Percentiles rank a stretch among this genome's conserved stretches.
phyloP scores from a whole-genome alignment of 2,888 invertebrate species.

The Entomobrya multifasciata region DNA sequence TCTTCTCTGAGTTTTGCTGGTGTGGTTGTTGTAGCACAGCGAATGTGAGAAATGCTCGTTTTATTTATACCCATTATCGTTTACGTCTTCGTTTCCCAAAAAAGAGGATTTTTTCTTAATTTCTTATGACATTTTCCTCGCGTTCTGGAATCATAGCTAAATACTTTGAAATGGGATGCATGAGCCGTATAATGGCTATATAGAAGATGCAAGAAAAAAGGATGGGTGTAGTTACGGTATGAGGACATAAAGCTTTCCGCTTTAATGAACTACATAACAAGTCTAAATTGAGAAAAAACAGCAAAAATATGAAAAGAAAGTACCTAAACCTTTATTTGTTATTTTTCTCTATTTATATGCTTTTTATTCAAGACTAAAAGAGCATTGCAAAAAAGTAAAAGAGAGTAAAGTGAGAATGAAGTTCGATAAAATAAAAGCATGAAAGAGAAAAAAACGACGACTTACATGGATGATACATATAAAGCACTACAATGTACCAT shows the following conservation, averaged over 20 bases:
- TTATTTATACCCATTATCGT: constrained; percentile 45
- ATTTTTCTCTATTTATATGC: not conserved
- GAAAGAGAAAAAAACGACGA: not conserved
- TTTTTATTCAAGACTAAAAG: not conserved
- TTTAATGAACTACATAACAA: constrained; percentile 36
- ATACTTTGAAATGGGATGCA: not conserved
- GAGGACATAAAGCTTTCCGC: constrained; percentile 30
- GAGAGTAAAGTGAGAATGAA: too few relatives aligned
- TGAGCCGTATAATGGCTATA: not conserved
- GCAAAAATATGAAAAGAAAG: not conserved
- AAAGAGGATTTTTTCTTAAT: constrained; percentile 47
- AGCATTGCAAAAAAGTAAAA: too few relatives aligned
- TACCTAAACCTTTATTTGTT: not conserved
- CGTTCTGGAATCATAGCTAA: not conserved
- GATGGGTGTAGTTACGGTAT: not conserved
- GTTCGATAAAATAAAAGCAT: too few relatives aligned
- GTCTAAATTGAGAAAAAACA: not conserved
- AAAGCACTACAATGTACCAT: too few relatives aligned
- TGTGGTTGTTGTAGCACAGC: not conserved
- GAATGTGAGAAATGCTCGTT: constrained; percentile 43
- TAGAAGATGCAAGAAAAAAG: not conserved
- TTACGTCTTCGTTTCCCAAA: constrained; percentile 46
- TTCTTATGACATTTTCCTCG: constrained; percentile 34
- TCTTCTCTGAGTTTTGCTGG: too few relatives aligned
- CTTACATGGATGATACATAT: too few relatives aligned